Percentiles rank a stretch among this genome's conserved stretches.
Conservation (phyloP, 2,888 invertebrate species). For the Caradrina kadenii region DNA sequence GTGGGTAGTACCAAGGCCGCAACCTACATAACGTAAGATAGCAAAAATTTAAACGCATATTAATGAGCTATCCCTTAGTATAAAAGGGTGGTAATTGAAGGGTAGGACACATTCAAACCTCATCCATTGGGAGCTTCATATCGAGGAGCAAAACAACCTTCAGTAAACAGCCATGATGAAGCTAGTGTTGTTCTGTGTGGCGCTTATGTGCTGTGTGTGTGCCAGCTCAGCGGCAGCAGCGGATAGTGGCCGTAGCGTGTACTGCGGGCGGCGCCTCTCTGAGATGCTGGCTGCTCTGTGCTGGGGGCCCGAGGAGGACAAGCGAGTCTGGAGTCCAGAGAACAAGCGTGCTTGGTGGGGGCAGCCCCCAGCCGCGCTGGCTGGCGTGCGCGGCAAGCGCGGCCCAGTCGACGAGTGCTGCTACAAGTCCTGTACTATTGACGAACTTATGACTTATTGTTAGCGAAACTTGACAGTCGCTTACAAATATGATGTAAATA, state of each 20-base stretch:
- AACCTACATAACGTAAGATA: constrained; percentile 14
- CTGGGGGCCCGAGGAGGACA: constrained; percentile 32
- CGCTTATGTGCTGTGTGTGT: constrained; percentile 23
- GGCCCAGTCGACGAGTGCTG: constrained; percentile 69
- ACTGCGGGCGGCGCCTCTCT: constrained; percentile 49
- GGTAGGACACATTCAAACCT: constrained; percentile 27
- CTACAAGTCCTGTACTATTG: constrained; percentile 64
- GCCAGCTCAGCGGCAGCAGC: background rate
- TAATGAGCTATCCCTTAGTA: constrained; percentile 37
- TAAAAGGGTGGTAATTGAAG: constrained; percentile 33
- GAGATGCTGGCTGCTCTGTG: constrained; percentile 38
- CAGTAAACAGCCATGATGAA: constrained; percentile 30
- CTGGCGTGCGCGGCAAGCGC: constrained; percentile 55
- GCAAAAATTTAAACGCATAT: constrained; percentile 12
- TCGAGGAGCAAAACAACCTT: background rate
- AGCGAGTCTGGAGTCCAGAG: constrained; percentile 19
- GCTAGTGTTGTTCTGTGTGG: constrained; percentile 16
- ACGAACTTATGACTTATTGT: constrained; percentile 58
- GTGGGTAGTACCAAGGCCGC: constrained; percentile 6
- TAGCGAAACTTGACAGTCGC: background rate
- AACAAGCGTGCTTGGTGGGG: constrained; percentile 18
- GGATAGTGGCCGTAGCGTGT: constrained; percentile 25
- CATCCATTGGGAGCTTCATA: constrained; percentile 20
- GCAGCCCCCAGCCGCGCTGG: constrained; percentile 16
- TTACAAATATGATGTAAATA: constrained; percentile 8